Evolutionary conservation across 1,140 invertebrate genomes (phyloP), one percentile per base, ranked within the genome.

Genomic region (Ostrea denselamellosa): DNA sequence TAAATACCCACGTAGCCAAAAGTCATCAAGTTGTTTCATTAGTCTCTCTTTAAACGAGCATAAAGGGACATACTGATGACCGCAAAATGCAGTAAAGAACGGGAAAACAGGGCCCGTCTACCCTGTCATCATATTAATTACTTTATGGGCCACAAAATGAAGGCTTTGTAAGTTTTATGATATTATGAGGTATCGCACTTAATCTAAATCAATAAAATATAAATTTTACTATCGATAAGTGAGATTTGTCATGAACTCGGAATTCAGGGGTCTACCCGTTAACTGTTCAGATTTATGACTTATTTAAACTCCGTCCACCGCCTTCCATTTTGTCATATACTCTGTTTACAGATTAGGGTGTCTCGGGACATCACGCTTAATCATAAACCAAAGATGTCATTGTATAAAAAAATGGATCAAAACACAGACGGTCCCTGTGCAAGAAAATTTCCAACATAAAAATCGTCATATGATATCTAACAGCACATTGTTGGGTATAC

Each of bases 1-100:
- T 77, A 77, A 77, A 77, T 77, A 77, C 68, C 68, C 68, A 28
- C 12, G 28, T 77, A 77, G 68, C 25, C 68, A 77, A 77, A 77
- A 77, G 68, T 77, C 68, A 77, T 77, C 68, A 77, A 77, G 25
- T 22, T 34, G 68, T 77, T 77, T 77, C 68, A 77, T 77, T 77
- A 77, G 68, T 34, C 28, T 22, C 68, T 77, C 68, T 77, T 77
- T 22, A 77, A 77, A 77, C 68, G 68, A 8, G 28, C 68, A 77
- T 77, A 77, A 77, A 28, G 68, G 68, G 68, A 77, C 28, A 34
- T 17, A 77, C 68, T 77, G 28, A 77, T 77, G 25, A 77, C 68
- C 68, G 68, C 12, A 77, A 14, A 77, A 77, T 77, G 68, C 68
- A 34, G 22, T 14, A 77, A 77, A 77, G 22, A 77, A 77, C 68